Percentiles rank a stretch among this genome's conserved stretches.
Evolutionary conservation across 2,113 vertebrate genomes (phyloP).

Genomic region (Prochilodus magdalenae): DNA sequence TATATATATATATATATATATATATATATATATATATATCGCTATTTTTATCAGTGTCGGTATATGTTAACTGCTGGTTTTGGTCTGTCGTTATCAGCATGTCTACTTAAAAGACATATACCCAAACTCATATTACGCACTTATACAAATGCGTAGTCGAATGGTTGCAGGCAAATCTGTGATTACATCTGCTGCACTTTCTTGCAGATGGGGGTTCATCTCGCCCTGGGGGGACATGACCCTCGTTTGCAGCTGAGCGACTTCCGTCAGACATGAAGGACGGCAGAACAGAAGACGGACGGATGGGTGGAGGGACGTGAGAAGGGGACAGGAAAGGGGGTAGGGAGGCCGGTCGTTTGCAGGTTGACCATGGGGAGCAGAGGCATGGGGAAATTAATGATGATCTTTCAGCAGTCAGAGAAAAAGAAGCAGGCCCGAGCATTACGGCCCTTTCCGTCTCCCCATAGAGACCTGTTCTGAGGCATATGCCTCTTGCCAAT

Average conservation of each 20-base stretch:
- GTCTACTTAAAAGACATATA: slow-evolving; percentile 15
- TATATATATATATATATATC: no score
- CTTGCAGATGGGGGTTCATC: slow-evolving; percentile 30
- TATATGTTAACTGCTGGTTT: no score
- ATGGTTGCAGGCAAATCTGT: slow-evolving; percentile 40
- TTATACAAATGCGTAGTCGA: slow-evolving; percentile 17
- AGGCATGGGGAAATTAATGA: slow-evolving; percentile 64
- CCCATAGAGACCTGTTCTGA: slow-evolving; percentile 69
- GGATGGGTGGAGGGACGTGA: slow-evolving; percentile 24
- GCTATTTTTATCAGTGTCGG: no score
- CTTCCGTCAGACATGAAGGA: slow-evolving; percentile 61
- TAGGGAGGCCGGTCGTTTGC: slow-evolving; percentile 20
- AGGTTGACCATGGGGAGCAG: slow-evolving; percentile 45
- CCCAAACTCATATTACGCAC: slow-evolving; percentile 15
- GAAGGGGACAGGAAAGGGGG: slow-evolving; percentile 1
- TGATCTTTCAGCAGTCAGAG: slow-evolving; percentile 60
- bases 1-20: no score
- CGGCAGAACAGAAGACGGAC: slow-evolving; percentile 39
- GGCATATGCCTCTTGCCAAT: slow-evolving; percentile 78
- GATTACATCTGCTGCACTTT: slow-evolving; percentile 25
- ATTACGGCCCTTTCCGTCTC: slow-evolving; percentile 30
- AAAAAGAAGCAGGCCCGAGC: slow-evolving; percentile 52
- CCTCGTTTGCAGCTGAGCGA: slow-evolving; percentile 51
- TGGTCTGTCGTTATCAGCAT: not conserved
- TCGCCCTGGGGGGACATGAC: slow-evolving; percentile 28